Evolutionary conservation across 2,113 vertebrate species (phyloP), one percentile per base, ranked within the genome.

Genomic region (Albula goreensis): DNA sequence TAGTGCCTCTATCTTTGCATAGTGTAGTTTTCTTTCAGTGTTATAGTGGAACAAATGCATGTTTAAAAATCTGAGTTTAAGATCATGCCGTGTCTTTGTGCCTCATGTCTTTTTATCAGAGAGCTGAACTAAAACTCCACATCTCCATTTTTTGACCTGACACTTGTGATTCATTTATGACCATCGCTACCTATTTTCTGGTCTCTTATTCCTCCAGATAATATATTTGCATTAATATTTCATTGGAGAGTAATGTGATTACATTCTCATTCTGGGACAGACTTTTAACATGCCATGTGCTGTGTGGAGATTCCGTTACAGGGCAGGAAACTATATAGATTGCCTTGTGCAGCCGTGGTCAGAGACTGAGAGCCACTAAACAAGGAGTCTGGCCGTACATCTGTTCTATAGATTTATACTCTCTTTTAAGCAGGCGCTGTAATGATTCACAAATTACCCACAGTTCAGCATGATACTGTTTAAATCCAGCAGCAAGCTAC

Each of bases 151-250:
- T 88, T 93, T 91, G 90, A 89, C 89, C 89, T 88, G 94, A 95
- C 93, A 93, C 92, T 93, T 92, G 93, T 93, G 94, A 94, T 95
- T 94, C 94, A 94, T 95, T 94, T 93, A 92, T 92, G 93, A 92
- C 93, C 89, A 89, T 83, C 82, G 90, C 90, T 91, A 90, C 91
- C 92, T 95, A 92, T 95, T 94, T 93, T 92, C 90, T 92, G 90
- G 93, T 93, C 93, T 95, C 92, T 93, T 95, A 93, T 94, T 95
- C 92, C 92, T 91, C 88, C 90, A 94, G 91, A 95, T 95, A 94
- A 95, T 96, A 95, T 95, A 95, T 93, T 94, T 94, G 92, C 94
- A 95, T 95, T 92, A 91, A 95, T 95, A 95, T 96, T 96, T 95
- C 94, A 96, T 94, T 92, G 93, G 94, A 93, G 93, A 94, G 95